Percentiles rank a stretch among this genome's conserved stretches.
phyloP scores from a whole-genome alignment of 2,888 invertebrate species.

The Leucozona laternaria region DNA sequence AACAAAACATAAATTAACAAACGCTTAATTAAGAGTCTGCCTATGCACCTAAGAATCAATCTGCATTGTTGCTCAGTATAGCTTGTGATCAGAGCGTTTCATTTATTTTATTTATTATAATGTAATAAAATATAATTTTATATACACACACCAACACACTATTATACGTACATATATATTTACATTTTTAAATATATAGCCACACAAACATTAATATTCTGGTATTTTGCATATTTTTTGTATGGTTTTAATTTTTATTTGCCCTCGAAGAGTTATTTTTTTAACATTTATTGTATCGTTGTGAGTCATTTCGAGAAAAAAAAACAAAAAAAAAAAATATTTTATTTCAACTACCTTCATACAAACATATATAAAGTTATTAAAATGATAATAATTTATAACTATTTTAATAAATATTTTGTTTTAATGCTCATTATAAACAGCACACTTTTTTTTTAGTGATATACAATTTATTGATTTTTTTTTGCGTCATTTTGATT shows the following conservation, averaged over 20 bases:
- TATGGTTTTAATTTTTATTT: constrained; percentile 24
- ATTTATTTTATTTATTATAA: constrained; percentile 1
- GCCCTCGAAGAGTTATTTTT: constrained; percentile 51
- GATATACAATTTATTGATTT: constrained; percentile 58
- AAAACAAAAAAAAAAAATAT: constrained; percentile 27
- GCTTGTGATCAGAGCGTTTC: constrained; percentile 55
- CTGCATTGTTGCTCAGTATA: constrained; percentile 50
- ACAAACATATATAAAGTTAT: neutral
- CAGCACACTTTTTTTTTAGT: constrained; percentile 63
- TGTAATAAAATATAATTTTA: constrained; percentile 26
- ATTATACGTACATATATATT: constrained; percentile 16
- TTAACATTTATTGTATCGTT: constrained; percentile 52
- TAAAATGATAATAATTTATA: constrained; percentile 32
- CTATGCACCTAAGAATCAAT: constrained; percentile 27
- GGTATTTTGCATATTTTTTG: constrained; percentile 49
- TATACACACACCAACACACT: constrained; percentile 17
- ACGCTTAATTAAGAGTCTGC: constrained; percentile 54
- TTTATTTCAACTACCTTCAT: constrained; percentile 41
- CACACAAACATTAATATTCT: constrained; percentile 12
- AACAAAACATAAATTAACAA: constrained; percentile 34
- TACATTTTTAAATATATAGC: constrained; percentile 30
- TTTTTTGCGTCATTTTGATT: constrained; percentile 58
- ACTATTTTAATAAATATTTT: constrained; percentile 40
- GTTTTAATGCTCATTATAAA: constrained; percentile 64
- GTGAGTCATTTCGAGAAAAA: constrained; percentile 56